A percentile compares a stretch with the other conserved stretches of the same genome.
These are phyloP conservation scores for Auanema sp. DNA, from an alignment of 2,888 invertebrate genomes.

Conservation along the genomic window DNA sequence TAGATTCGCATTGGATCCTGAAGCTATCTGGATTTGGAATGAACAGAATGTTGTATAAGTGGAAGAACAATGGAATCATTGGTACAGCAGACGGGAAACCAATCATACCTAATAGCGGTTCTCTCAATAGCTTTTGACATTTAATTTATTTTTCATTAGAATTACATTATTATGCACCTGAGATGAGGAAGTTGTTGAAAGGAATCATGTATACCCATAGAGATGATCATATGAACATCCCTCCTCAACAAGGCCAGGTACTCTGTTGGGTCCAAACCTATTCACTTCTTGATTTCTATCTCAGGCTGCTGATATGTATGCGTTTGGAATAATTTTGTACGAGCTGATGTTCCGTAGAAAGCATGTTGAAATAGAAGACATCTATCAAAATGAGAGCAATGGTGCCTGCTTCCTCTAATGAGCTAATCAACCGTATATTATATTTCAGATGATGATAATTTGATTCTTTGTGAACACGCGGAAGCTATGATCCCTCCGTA, in stretches of 20 bases:
- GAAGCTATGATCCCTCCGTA: conserved; percentile 43
- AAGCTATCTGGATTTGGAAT: conserved; percentile 57
- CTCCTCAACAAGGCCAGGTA: conserved; percentile 14
- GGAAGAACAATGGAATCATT: conserved; percentile 50
- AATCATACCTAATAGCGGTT: conserved; percentile 54
- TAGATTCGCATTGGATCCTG: conserved; percentile 59
- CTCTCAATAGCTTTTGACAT: background rate
- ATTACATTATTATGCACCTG: conserved; percentile 60
- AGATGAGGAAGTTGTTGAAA: conserved; percentile 42
- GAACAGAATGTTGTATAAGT: conserved; percentile 24
- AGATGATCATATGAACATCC: conserved; percentile 18
- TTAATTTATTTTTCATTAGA: conserved; percentile 30
- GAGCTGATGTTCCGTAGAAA: conserved; percentile 47
- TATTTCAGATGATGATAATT: conserved; percentile 45
- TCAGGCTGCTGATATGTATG: conserved; percentile 49
- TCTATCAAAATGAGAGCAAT: background rate
- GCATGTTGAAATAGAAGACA: conserved; percentile 36
- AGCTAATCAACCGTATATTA: background rate
- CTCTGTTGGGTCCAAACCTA: no score
- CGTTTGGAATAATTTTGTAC: conserved; percentile 57
- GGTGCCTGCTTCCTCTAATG: background rate
- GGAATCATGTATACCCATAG: conserved; percentile 37
- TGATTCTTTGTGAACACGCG: conserved; percentile 48
- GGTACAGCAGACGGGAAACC: conserved; percentile 42
- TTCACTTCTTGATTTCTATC: background rate